Evolutionary conservation across 1,140 invertebrate genomes (phyloP), one percentile per base, ranked within the genome.

Genomic region (Cydia pomonella): DNA sequence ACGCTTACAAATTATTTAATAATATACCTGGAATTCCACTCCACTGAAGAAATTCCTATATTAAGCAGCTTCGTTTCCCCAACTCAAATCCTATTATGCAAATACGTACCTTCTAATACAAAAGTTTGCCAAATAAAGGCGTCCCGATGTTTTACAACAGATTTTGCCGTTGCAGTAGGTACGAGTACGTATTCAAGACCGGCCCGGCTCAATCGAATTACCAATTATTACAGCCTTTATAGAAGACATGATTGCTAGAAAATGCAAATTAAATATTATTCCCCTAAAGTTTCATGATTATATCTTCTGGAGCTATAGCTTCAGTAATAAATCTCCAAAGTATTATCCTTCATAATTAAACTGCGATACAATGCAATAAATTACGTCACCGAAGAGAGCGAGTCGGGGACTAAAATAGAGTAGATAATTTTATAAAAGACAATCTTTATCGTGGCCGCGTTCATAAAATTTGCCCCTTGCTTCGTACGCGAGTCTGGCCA

Each of bases 271-370:
- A 38, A 69, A 18, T 10, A 38, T 33, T 69, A 33, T 69, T 41
- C 7, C 27, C 64, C 29, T 33, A 33, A 33, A 69, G 64, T 69
- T 69, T 69, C 29, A 29, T 41, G 64, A 69, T 69, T 33, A 69
- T 33, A 33, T 33, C 27, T 69, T 41, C 10, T 5, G 21, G 62
- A 29, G 29, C 27, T 18, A 69, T 13, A 69, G 72, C 59, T 41
- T 47, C 50, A n/a, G 69, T 72, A 44, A 80, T 79, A 78, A 81
- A 81, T 81, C 76, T 75, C 16, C 9, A 59, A 76, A 76, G 79
- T 72, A 75, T 78, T 74, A 82, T 78, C 78, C 79, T 78, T 73
- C 72, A 76, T 80, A 80, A 82, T 82, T 80, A 82, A 82, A 80
- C 79, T 78, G 76, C 74, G 80, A 77, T 78, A 78, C 75, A 77